phyloP scores from a whole-genome alignment of 2,797 vertebrate genomes.

The Trachops cirrhosus region DNA sequence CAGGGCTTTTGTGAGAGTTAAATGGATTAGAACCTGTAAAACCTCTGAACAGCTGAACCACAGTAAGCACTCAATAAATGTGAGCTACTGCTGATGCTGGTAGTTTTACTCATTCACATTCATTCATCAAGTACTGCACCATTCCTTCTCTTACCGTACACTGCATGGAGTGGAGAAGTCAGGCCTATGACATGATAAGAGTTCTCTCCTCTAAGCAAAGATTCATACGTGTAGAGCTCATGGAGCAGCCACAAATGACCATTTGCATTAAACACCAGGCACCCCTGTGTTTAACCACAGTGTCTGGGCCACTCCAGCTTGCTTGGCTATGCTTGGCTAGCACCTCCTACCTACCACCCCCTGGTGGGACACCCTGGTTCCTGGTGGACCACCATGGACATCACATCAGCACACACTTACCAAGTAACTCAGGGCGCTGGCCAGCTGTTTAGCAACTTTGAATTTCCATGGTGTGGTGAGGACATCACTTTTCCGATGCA shows the following conservation, averaged over 20 bases:
- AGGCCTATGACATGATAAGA: neutral
- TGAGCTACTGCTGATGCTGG: neutral
- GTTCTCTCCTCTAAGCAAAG: neutral
- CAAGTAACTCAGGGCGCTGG: conserved; percentile 97
- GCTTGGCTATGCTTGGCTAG: neutral
- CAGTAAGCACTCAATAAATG: neutral
- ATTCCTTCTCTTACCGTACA: too few relatives aligned
- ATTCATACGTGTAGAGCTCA: neutral
- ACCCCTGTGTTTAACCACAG: neutral
- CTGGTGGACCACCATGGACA: neutral
- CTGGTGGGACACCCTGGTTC: neutral
- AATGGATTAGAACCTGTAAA: neutral
- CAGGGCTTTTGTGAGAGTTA: neutral
- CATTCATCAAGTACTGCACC: neutral
- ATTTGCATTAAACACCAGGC: neutral
- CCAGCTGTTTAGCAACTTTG: conserved; percentile 97
- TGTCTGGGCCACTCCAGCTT: neutral
- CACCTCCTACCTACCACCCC: neutral
- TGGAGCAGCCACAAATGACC: neutral
- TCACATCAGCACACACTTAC: conserved; percentile 82
- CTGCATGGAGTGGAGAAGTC: neutral
- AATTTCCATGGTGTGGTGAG: conserved; percentile 97
- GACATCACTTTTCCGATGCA: conserved; percentile 89
- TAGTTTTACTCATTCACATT: neutral
- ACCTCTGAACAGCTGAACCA: neutral